Conservation (phyloP, 2,888 invertebrate genomes). For the Exephanes ischioxanthus region DNA sequence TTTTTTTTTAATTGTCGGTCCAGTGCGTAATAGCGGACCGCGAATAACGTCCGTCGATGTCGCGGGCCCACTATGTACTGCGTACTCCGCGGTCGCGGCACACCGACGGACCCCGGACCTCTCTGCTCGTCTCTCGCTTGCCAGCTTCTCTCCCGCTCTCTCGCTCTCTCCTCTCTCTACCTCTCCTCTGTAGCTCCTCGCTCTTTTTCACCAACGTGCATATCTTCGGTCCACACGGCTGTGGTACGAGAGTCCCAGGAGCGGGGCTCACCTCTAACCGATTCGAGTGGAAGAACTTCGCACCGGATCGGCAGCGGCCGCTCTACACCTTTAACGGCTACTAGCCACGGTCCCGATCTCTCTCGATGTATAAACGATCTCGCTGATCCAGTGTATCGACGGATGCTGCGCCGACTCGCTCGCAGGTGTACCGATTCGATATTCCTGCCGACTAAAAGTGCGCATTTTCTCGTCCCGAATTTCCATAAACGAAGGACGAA, state of each 20-base stretch:
- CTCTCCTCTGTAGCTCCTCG: slow-evolving; percentile 45
- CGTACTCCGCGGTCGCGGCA: slow-evolving; percentile 70
- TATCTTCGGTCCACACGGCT: slow-evolving; percentile 49
- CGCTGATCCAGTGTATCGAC: background rate
- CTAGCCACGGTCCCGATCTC: slow-evolving; percentile 14
- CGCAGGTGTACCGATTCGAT: background rate
- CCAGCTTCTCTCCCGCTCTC: slow-evolving; percentile 64
- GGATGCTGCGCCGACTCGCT: background rate
- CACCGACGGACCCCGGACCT: slow-evolving; percentile 73
- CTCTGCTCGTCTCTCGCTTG: slow-evolving; percentile 75
- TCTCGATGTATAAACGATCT: background rate
- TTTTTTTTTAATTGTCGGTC: slow-evolving; percentile 34
- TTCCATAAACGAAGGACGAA: too few relatives aligned
- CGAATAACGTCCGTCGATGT: slow-evolving; percentile 69
- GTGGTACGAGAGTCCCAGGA: slow-evolving; percentile 52
- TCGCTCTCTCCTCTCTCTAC: slow-evolving; percentile 45
- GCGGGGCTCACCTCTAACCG: slow-evolving; percentile 50
- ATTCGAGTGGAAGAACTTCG: slow-evolving; percentile 65
- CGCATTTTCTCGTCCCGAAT: too few relatives aligned
- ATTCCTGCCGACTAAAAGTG: background rate
- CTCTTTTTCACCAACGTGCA: slow-evolving; percentile 49
- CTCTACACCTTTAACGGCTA: slow-evolving; percentile 40
- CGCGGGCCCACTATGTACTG: slow-evolving; percentile 72
- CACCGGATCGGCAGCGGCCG: slow-evolving; percentile 58
- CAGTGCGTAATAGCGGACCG: slow-evolving; percentile 61